phyloP scores from a whole-genome alignment of 92 coral and sea anemone species.

The Anthopleura xanthogrammica region DNA sequence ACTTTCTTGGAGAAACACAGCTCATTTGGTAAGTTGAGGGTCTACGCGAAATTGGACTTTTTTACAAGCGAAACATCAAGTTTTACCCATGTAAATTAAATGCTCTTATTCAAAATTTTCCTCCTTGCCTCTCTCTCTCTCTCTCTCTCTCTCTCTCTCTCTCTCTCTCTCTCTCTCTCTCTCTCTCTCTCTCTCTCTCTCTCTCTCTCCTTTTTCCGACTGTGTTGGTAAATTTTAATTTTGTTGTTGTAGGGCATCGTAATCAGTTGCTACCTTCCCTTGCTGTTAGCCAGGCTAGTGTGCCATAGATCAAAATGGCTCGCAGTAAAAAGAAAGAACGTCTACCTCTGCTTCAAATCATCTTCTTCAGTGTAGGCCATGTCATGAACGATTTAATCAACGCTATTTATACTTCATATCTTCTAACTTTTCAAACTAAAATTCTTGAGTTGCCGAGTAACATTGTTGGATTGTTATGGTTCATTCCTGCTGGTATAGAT shows the following conservation, averaged over 20 bases:
- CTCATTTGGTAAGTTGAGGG: no score
- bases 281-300: neutral
- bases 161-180: neutral
- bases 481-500: constrained; percentile 47
- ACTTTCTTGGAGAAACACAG: neutral
- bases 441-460: constrained; percentile 68
- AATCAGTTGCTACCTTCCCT: neutral
- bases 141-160: no score
- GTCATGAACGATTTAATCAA: constrained; percentile 57
- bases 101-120: neutral
- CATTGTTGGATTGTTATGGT: constrained; percentile 62
- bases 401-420: constrained; percentile 52
- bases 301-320: neutral
- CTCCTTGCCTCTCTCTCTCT: no score
- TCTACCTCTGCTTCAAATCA: constrained; percentile 42
- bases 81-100: neutral
- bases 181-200: neutral
- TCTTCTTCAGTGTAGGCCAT: constrained; percentile 68
- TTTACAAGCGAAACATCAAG: no score
- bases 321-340: constrained; percentile 47
- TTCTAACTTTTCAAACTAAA: constrained; percentile 65
- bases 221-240: neutral
- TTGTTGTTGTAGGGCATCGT: neutral
- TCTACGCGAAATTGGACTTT: no score
- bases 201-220: neutral